phyloP scores from a whole-genome alignment of 2,797 vertebrate species.

The Phrynocephalus guinanensis region DNA sequence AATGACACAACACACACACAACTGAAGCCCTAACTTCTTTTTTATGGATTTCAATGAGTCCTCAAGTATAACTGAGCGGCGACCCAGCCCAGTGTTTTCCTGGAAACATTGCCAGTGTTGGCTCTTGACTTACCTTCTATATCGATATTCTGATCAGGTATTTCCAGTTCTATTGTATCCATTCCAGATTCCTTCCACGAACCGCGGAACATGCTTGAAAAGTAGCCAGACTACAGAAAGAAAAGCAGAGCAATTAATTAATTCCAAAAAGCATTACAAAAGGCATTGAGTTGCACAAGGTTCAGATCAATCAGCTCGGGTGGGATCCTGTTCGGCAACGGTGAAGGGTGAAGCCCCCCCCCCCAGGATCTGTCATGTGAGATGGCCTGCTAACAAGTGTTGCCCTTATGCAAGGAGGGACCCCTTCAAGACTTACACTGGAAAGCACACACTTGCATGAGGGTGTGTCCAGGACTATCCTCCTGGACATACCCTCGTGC shows the following conservation, averaged over 20 bases:
- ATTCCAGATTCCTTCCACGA: slow-evolving; percentile 98
- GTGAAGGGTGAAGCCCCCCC: too few relatives aligned
- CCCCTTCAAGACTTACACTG: too few relatives aligned
- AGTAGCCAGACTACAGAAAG: slow-evolving; percentile 91
- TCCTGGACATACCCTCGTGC: too few relatives aligned
- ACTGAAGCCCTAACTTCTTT: neutral
- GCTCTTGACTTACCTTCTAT: slow-evolving; percentile 85
- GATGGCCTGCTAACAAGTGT: too few relatives aligned
- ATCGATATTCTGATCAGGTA: slow-evolving; percentile 98
- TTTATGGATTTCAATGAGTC: neutral
- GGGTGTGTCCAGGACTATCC: too few relatives aligned
- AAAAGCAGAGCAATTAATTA: slow-evolving; percentile 1
- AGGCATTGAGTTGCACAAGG: neutral
- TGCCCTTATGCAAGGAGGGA: too few relatives aligned
- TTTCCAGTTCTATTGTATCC: slow-evolving; percentile 94
- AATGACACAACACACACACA: too few relatives aligned
- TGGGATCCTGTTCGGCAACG: too few relatives aligned
- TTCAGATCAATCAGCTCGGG: neutral
- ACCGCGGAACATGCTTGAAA: slow-evolving; percentile 99
- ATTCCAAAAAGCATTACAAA: neutral
- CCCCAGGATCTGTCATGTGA: too few relatives aligned
- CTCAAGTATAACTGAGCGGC: neutral
- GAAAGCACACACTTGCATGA: too few relatives aligned
- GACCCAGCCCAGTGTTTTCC: neutral
- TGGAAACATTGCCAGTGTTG: neutral